phyloP scores from a whole-genome alignment of 2,888 invertebrate genomes.

The Augochlorella aurata region DNA sequence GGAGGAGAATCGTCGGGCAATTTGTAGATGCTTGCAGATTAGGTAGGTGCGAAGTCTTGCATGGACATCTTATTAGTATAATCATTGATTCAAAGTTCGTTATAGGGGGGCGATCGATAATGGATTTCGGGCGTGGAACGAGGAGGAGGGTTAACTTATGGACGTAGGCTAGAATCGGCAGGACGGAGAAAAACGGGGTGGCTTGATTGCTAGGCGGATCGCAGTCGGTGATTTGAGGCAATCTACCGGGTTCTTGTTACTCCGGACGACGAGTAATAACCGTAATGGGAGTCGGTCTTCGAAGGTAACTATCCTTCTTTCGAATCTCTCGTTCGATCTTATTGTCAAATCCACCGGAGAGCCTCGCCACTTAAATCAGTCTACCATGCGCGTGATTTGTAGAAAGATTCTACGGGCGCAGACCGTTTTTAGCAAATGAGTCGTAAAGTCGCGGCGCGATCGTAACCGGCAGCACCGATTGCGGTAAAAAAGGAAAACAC shows the following conservation, averaged over 20 bases:
- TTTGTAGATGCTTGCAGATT: slow-evolving; percentile 38
- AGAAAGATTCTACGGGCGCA: slow-evolving; percentile 46
- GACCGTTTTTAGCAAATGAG: slow-evolving; percentile 51
- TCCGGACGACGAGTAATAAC: slow-evolving; percentile 79
- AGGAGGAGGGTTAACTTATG: slow-evolving; percentile 57
- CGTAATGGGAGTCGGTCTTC: slow-evolving; percentile 77
- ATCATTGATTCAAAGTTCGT: slow-evolving; percentile 78
- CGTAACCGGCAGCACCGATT: slow-evolving; percentile 17
- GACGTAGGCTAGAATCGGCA: slow-evolving; percentile 62
- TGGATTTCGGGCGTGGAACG: slow-evolving; percentile 60
- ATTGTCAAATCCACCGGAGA: slow-evolving; percentile 69
- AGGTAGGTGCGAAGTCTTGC: slow-evolving; percentile 56
- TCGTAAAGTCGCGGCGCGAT: slow-evolving; percentile 38
- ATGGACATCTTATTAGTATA: slow-evolving; percentile 70
- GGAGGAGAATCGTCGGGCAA: slow-evolving; percentile 2
- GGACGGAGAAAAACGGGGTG: slow-evolving; percentile 69
- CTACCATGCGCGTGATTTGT: slow-evolving; percentile 69
- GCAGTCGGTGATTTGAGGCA: slow-evolving; percentile 79
- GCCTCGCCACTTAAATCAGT: slow-evolving; percentile 65
- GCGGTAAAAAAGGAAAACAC: slow-evolving; percentile 16
- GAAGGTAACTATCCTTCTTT: slow-evolving; percentile 67
- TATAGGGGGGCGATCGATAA: slow-evolving; percentile 74
- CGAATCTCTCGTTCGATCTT: slow-evolving; percentile 69
- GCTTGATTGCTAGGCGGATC: slow-evolving; percentile 79
- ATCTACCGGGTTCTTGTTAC: slow-evolving; percentile 80